Evolutionary conservation across 2,888 invertebrate species (phyloP).

Genomic region (Exocentrus adspersus): DNA sequence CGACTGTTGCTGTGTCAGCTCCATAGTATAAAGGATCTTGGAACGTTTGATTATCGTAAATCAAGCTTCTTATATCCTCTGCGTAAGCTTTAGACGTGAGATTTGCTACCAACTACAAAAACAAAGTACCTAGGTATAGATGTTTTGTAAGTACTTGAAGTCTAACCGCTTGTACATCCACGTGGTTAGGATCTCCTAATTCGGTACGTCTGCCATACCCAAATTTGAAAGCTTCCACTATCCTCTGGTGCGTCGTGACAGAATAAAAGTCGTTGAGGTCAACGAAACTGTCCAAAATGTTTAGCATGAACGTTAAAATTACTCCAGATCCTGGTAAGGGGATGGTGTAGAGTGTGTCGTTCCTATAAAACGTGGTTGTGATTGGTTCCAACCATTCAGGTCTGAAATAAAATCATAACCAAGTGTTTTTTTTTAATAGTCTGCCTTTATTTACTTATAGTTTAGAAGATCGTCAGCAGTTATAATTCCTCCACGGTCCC

Average conservation of each 20-base stretch:
- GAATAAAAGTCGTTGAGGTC: slow-evolving; percentile 52
- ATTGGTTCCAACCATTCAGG: slow-evolving; percentile 75
- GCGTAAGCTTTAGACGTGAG: slow-evolving; percentile 72
- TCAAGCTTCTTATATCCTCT: slow-evolving; percentile 61
- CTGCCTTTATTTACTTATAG: slow-evolving; percentile 75
- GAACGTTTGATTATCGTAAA: slow-evolving; percentile 70
- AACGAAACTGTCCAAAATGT: slow-evolving; percentile 73
- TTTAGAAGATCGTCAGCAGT: slow-evolving; percentile 78
- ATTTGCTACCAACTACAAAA: slow-evolving; percentile 72
- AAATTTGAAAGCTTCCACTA: slow-evolving; percentile 91
- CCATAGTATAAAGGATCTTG: slow-evolving; percentile 78
- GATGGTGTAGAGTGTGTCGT: slow-evolving; percentile 76
- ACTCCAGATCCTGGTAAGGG: slow-evolving; percentile 88
- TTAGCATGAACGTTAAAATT: slow-evolving; percentile 82
- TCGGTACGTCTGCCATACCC: slow-evolving; percentile 87
- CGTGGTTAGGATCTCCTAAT: slow-evolving; percentile 79
- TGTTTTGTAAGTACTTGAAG: too few species aligned
- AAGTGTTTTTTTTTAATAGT: too few species aligned
- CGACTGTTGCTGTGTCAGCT: slow-evolving; percentile 68
- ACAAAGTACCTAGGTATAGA: too few species aligned
- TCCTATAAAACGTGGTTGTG: slow-evolving; percentile 67
- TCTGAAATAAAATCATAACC: too few species aligned
- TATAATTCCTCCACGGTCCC: slow-evolving; percentile 76
- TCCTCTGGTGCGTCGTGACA: slow-evolving; percentile 76
- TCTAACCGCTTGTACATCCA: slow-evolving; percentile 46